Evolutionary conservation across 2,888 invertebrate genomes (phyloP), one percentile per base, ranked within the genome.

Genomic region (Drosophila atroscutellata): DNA sequence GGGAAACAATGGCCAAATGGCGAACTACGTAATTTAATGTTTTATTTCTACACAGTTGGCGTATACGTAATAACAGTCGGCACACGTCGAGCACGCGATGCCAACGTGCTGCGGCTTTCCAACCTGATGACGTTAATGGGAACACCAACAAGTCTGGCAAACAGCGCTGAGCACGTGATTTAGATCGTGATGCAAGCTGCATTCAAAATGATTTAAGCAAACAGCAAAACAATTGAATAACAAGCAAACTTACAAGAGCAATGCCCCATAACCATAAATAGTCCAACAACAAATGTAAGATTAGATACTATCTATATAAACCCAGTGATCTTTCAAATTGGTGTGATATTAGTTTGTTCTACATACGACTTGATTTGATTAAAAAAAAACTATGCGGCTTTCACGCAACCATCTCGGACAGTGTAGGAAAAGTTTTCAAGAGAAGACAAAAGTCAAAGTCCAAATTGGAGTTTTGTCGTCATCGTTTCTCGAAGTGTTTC

Each of bases 401-500:
- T 83, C 89, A 88, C 89, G 83, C 26, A 52, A 24, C 26, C 83
- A 83, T 37, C 86, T 59, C 89, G 36, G 34, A 52, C 30, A 59
- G 59, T 57, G 59, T 49, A 34, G 45, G 52, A 57, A 80, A 70
- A 75, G 56, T 68, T 63, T 61, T 56, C 13, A 28, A 54, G 20
- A 45, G 50, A 57, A 68, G 72, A 65, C 64, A 72, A 73, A 67
- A 81, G 79, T 84, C 82, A 89, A 66, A 81, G 83, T 83, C 86
- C 83, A 83, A 80, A 75, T 74, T 83, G 72, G 78, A 89, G 83
- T 86, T 89, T 89, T 83, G 83, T 89, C 81, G 84, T 83, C 89
- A 75, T 73, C 81, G 81, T 71, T 78, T 72, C 89, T 75, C 84
- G 67, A 83, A 84, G 83, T 84, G 83, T 81, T 84, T 70, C 73